A percentile compares a stretch with the other conserved stretches of the same genome.
phyloP scores from a whole-genome alignment of 2,888 invertebrate genomes.

The Microplitis manilae region DNA sequence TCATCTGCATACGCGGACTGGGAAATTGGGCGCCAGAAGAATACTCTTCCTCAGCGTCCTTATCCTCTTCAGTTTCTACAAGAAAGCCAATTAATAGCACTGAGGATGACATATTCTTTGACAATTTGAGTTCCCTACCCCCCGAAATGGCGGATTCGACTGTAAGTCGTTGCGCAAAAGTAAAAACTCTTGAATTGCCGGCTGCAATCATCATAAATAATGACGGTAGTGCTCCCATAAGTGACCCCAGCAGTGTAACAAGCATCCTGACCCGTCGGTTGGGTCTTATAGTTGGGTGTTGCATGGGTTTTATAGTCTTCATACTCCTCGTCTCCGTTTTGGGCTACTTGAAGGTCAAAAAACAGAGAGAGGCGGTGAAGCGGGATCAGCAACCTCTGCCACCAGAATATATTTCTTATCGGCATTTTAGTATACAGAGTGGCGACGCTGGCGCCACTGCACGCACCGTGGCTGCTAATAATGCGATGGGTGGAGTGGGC shows the following conservation, averaged over 20 bases:
- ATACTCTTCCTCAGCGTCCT: background rate
- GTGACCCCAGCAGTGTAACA: slow-evolving; percentile 74
- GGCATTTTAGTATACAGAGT: slow-evolving; percentile 81
- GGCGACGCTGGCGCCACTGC: slow-evolving; percentile 71
- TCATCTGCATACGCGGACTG: slow-evolving; percentile 90
- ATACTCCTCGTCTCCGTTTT: slow-evolving; percentile 87
- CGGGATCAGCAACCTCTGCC: slow-evolving; percentile 80
- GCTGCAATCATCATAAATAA: slow-evolving; percentile 71
- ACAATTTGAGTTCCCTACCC: slow-evolving; percentile 47
- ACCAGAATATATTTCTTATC: slow-evolving; percentile 87
- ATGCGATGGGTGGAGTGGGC: too few species aligned
- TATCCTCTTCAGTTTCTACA: background rate
- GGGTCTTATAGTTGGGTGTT: slow-evolving; percentile 89
- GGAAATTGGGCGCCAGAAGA: slow-evolving; percentile 77
- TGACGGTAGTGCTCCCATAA: slow-evolving; percentile 71
- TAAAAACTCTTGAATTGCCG: slow-evolving; percentile 82
- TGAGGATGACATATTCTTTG: slow-evolving; percentile 71
- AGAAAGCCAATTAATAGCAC: background rate
- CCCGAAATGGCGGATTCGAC: slow-evolving; percentile 80
- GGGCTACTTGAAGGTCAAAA: slow-evolving; percentile 88
- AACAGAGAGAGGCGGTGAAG: slow-evolving; percentile 84
- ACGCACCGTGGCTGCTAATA: too few species aligned
- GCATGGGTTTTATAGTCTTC: slow-evolving; percentile 89
- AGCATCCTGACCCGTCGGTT: slow-evolving; percentile 86
- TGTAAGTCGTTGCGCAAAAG: slow-evolving; percentile 84